Base-by-base conservation (phyloP, 2,113 vertebrate genomes). In the Puntigrus tetrazona region DNA sequence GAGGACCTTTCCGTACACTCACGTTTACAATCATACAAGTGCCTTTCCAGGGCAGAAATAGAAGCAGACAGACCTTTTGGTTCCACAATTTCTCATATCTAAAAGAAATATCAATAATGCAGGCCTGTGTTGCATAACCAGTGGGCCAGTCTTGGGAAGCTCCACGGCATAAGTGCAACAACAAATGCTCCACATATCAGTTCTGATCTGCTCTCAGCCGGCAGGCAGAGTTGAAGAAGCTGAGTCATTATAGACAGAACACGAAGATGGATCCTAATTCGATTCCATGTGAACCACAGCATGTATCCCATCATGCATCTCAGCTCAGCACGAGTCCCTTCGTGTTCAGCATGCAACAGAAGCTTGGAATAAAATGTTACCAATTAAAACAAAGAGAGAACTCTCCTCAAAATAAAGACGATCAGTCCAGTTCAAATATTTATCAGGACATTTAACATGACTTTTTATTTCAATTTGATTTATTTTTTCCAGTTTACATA, bases 11-110 rank as follows among this genome's bases (percentile, higher is more conserved):
- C 22, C 69, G 57, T 55, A 79, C 27, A 7, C 38, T 83, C 81
- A 86, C 67, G 41, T 86, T 86, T 84, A 63, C 52, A 61, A 70
- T 52, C 63, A 83, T 65, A 22, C 29, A 20, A 34, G 22, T 55
- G 36, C 57, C 47, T 72, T 75, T 25, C 31, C 36, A 6, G 22
- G 31, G 13, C 16, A n/a, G 1, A 43, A 73, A 47, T 41, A 14
- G n/a, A 20, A 55, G 5, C 45, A 57, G 57, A 65, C 55, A 47
- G 18, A 45, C 38, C 22, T 65, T 47, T 80, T 31, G 65, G 59
- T 61, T 4, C 25, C 16, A 47, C 22, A 45, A 43, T 73, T 31
- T 76, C 41, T 20, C 18, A 50, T 52, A 38, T 77, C 43, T 59
- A 31, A n/a, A 61, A 31, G 14, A 65, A 45, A 50, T 63, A 84